Evolutionary conservation across 2,797 vertebrate genomes (phyloP).

Genomic region (Microctenopoma stevenorrisi): DNA sequence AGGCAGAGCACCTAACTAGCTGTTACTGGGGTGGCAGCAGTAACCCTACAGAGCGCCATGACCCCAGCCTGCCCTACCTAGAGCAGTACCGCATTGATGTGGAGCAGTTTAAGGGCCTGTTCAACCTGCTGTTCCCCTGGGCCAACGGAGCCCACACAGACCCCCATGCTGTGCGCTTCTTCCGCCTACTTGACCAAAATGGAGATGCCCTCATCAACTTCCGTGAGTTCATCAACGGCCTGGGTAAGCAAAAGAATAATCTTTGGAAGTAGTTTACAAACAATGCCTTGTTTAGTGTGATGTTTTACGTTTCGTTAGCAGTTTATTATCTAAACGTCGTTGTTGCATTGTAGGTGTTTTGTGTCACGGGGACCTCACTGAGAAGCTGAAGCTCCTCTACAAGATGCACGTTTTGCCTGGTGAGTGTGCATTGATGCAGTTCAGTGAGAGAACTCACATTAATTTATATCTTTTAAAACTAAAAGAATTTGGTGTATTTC

Average conservation of each 20-base stretch:
- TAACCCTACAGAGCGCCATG: conserved; percentile 92
- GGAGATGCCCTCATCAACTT: conserved; percentile 96
- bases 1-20: conserved; percentile 97
- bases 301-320: neutral
- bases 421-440: conserved; percentile 71
- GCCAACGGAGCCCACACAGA: conserved; percentile 92
- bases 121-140: conserved; percentile 94
- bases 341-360: conserved; percentile 86
- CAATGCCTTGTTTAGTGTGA: neutral
- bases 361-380: conserved; percentile 93
- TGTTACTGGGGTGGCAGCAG: conserved; percentile 98
- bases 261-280: neutral
- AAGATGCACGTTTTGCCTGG: conserved; percentile 96
- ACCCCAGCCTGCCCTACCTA: conserved; percentile 97
- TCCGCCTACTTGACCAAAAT: conserved; percentile 92
- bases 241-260: conserved; percentile 81
- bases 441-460: neutral
- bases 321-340: neutral
- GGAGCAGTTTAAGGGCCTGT: conserved; percentile 97
- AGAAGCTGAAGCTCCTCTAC: conserved; percentile 96
- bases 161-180: conserved; percentile 88
- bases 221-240: conserved; percentile 92
- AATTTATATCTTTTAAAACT: no score
- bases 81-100: conserved; percentile 98
- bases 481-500: no score